Evolutionary conservation across 2,113 vertebrate species (phyloP).

Genomic region (Pachypanchax playfairii): DNA sequence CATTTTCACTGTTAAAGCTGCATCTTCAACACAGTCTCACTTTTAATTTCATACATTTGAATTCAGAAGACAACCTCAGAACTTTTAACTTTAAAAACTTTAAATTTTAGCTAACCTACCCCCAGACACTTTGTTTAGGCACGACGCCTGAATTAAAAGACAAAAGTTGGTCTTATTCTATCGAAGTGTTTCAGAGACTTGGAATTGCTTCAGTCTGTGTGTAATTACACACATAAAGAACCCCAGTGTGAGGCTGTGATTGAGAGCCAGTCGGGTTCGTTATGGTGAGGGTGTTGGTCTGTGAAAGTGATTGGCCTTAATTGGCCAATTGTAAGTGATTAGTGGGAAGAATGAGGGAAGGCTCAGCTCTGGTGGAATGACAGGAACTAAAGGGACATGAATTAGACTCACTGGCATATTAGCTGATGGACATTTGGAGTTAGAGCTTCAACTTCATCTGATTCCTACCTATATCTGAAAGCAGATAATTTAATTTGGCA

Average conservation of each 20-base stretch:
- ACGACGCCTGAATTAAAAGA: neutral
- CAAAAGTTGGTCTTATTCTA: neutral
- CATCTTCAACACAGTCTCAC: neutral
- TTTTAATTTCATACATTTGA: neutral
- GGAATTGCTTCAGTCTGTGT: slow-evolving; percentile 3
- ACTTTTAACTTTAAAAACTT: slow-evolving; percentile 5
- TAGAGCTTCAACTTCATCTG: neutral
- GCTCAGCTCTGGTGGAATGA: slow-evolving; percentile 23
- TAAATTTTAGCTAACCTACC: slow-evolving; percentile 24
- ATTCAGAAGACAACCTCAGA: neutral
- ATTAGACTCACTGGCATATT: neutral
- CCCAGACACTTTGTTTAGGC: neutral
- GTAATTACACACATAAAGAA: slow-evolving; percentile 35
- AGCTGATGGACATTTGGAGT: neutral
- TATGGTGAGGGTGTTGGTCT: slow-evolving; percentile 42
- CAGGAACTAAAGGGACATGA: neutral
- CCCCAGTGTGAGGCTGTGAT: slow-evolving; percentile 16
- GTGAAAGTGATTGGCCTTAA: slow-evolving; percentile 59
- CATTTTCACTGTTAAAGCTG: neutral
- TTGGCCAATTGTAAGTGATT: slow-evolving; percentile 55
- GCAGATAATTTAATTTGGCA: too few species aligned
- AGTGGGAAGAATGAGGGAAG: slow-evolving; percentile 38
- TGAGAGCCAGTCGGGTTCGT: slow-evolving; percentile 36
- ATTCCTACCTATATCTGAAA: neutral
- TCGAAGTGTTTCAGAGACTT: neutral